Evolutionary conservation across 2,113 vertebrate genomes (phyloP), one percentile per base, ranked within the genome.

Genomic region (Morone saxatilis): DNA sequence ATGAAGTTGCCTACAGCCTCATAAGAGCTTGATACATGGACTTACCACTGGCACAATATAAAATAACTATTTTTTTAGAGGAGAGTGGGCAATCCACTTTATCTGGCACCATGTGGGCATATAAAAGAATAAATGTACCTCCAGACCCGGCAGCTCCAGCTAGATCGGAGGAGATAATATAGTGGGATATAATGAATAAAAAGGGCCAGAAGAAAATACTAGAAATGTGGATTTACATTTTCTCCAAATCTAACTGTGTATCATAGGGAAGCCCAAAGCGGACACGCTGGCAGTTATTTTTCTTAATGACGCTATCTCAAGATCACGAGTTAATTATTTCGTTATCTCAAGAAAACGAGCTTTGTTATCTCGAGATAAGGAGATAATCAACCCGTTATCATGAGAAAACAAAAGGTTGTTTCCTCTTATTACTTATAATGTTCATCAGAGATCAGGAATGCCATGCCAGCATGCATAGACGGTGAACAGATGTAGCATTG

Each of bases 21-120:
- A 11, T 38, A 31, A 53, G 60, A 71, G 43, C 38, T 10, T 45
- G 73, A 80, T 47, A 17, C 78, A 74, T 73, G 20, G 36, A 43
- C 67, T n/a, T 62, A 25, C 41, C 43, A 59, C 48, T 74, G 59
- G 5, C 53, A 51, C 71, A 40, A 71, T 67, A 76, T 63, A 59
- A 89, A 83, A 72, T 5, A 54, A 38, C 5, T 25, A 20, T 81
- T 71, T 61, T 25, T 80, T 73, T 25, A 75, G 57, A 73, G 16
- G 50, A 38, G 38, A 83, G 22, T 10, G 25, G 76, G 69, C 65
- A 48, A 47, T 84, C 66, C 45, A 65, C 76, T 87, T 86, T 81
- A 81, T 87, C 68, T 85, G 78, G 68, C 72, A 80, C 43, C 70
- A 47, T 62, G 78, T 57, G 74, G 41, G n/a, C 72, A 76, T 73